Evolutionary conservation across 2,797 vertebrate genomes (phyloP).

Genomic region (Tauraco hartlaubi): DNA sequence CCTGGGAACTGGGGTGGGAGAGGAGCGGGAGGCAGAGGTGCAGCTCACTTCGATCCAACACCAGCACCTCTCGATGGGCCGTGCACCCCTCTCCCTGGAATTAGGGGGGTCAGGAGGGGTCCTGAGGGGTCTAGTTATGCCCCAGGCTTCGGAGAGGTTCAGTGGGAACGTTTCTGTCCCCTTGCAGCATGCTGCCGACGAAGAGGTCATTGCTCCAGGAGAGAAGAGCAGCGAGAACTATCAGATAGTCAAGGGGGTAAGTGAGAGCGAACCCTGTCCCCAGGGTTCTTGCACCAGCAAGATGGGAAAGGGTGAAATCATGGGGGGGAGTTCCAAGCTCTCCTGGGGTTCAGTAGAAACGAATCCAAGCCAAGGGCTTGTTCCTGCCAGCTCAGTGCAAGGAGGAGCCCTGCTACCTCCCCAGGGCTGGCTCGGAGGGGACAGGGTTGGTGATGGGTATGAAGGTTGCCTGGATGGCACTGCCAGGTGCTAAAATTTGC

Average conservation of each 20-base stretch:
- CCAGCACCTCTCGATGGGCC: accelerated
- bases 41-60: neutral
- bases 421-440: neutral
- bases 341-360: neutral
- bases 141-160: neutral
- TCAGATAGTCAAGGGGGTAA: slow-evolving; percentile 93
- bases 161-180: neutral
- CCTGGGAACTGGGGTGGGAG: accelerated
- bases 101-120: neutral
- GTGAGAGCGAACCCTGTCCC: neutral
- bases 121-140: neutral
- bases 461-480: accelerated
- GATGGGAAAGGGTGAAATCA: neutral
- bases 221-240: slow-evolving; percentile 96
- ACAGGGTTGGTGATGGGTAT: neutral
- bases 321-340: neutral
- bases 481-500: accelerated
- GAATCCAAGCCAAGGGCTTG: neutral
- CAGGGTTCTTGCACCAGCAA: accelerated
- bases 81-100: neutral
- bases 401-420: neutral
- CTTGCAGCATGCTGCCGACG: slow-evolving; percentile 68
- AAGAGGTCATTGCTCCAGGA: slow-evolving; percentile 75
- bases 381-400: neutral
- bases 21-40: neutral